Percentiles rank a stretch among this genome's conserved stretches.
phyloP scores from a whole-genome alignment of 2,113 vertebrate species.

The Mormyrus iriodes region DNA sequence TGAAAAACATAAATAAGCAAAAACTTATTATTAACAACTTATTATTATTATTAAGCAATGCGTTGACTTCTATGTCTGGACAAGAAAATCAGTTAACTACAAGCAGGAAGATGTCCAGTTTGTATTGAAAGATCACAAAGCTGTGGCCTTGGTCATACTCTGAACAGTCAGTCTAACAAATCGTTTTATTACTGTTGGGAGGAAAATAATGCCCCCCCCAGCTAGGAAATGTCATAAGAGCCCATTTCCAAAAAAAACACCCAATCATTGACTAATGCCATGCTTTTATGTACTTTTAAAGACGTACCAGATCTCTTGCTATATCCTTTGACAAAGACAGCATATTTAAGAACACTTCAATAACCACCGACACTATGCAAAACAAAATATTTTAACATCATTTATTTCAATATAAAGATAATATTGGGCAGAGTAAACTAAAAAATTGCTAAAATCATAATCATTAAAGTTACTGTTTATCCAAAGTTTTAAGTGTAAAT shows the following conservation, averaged over 20 bases:
- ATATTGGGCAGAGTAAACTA: not conserved
- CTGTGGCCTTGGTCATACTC: not conserved
- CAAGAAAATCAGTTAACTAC: not conserved
- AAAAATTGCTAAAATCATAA: not conserved
- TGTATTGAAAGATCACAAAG: not conserved
- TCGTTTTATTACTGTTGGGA: not conserved
- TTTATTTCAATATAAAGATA: not conserved
- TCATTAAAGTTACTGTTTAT: not conserved
- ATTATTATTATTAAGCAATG: not conserved
- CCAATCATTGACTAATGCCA: not conserved
- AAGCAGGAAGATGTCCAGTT: not conserved
- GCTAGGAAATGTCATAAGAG: not conserved
- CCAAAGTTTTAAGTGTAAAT: not conserved
- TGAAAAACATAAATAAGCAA: not conserved
- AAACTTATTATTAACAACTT: too few relatives aligned
- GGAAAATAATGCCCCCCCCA: not conserved
- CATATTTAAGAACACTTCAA: not conserved
- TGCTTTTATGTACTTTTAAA: not conserved
- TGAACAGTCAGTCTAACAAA: not conserved
- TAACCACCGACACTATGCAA: not conserved
- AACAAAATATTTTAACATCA: not conserved
- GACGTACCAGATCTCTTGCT: not conserved
- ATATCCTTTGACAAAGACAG: not conserved
- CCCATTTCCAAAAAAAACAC: not conserved
- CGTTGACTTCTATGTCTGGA: not conserved